Conservation (phyloP, 1,140 invertebrate species). For the Drosophila saltans region DNA sequence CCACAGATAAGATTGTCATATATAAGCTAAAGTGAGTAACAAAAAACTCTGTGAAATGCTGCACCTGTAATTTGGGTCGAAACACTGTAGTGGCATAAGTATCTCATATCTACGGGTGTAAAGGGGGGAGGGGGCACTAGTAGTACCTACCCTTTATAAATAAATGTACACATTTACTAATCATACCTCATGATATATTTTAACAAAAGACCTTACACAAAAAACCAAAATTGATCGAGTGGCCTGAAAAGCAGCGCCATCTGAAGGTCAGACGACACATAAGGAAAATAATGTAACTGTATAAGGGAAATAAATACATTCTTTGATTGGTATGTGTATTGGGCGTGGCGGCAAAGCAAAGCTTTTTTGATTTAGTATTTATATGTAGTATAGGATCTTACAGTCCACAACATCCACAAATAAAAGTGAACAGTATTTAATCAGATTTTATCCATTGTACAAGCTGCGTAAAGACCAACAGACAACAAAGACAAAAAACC, state of each 20-base stretch:
- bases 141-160: not conserved
- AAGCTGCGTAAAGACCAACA: not conserved
- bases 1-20: slow-evolving; percentile 61
- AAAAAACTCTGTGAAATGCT: slow-evolving; percentile 41
- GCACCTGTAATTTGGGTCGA: slow-evolving; percentile 57
- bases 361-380: not conserved
- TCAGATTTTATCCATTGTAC: not conserved
- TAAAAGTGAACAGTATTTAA: not conserved
- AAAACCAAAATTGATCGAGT: slow-evolving; percentile 17
- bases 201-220: slow-evolving; percentile 14
- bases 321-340: not conserved
- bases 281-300: not conserved
- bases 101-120: not conserved
- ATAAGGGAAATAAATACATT: not conserved
- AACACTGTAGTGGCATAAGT: not conserved
- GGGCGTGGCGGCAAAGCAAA: not conserved
- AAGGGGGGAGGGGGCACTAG: too few relatives aligned
- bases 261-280: slow-evolving; percentile 4
- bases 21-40: slow-evolving; percentile 16
- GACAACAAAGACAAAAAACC: not conserved
- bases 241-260: not conserved
- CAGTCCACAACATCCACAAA: not conserved
- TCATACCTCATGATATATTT: slow-evolving; percentile 2
- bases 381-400: not conserved
- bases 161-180: slow-evolving; percentile 6